Percentiles rank a stretch among this genome's conserved stretches.
Evolutionary conservation across 2,113 vertebrate species (phyloP).

Genomic region (Paedocypris sp.): DNA sequence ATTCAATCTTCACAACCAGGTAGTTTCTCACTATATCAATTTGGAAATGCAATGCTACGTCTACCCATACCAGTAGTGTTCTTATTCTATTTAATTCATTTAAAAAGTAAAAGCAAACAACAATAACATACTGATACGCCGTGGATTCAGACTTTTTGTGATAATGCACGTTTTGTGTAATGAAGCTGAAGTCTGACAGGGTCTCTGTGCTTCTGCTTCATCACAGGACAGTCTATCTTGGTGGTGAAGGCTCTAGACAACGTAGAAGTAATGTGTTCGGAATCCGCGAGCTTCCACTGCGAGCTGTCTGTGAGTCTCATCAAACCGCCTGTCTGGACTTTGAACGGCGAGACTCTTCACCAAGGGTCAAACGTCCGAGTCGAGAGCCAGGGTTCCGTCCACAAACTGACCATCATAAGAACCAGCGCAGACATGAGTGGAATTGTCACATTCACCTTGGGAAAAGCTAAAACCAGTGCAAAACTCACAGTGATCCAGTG

Average conservation of each 20-base stretch:
- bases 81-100: no score
- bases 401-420: constrained; percentile 57
- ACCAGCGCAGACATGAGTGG: constrained; percentile 56
- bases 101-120: no score
- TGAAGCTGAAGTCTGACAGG: no score
- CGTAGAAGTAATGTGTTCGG: constrained; percentile 47
- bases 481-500: constrained; percentile 37
- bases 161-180: no score
- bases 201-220: background rate
- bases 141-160: no score
- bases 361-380: constrained; percentile 41
- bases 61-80: no score
- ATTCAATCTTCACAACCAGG: no score
- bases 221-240: constrained; percentile 53
- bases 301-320: constrained; percentile 56
- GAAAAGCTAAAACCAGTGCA: constrained; percentile 59
- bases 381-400: constrained; percentile 51
- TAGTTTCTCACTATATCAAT: no score
- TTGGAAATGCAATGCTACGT: no score
- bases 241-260: constrained; percentile 53
- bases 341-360: constrained; percentile 56
- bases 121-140: no score
- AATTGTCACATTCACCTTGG: constrained; percentile 54
- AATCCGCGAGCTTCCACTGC: constrained; percentile 55
- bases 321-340: constrained; percentile 57